Evolutionary conservation across 2,888 invertebrate genomes (phyloP), one percentile per base, ranked within the genome.

Genomic region (Perizoma flavofasciatum): DNA sequence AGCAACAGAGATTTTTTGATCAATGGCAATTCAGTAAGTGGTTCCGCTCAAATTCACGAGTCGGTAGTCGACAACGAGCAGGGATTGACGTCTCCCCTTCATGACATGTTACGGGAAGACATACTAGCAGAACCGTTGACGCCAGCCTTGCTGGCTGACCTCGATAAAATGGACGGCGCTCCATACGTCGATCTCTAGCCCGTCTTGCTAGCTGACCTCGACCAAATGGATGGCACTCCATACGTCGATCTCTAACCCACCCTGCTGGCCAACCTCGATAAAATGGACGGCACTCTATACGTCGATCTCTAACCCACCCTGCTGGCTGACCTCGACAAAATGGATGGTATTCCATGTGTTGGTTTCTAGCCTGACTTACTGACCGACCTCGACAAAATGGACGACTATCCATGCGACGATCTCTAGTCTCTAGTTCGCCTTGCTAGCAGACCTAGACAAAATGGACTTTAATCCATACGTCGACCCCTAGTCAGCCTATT

Each of bases 1-100:
- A 94, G 93, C 63, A 92, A 92, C 67, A 77, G 92, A 68, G 94
- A 94, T 77, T 94, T 93, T 69, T 86, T 94, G 5, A 94, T 94
- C 51, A 94, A 94, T 72, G 94, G 94, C 9, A 94, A 94, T 74
- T 94, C 94, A 34, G 83, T 87, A 61, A 86, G 86, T 66, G 85
- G 81, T 35, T 65, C 81, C 6, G 66, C 74, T 35, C 82, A 80
- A 66, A 69, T 88, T 11, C 81, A 80, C 58, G 82, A 79, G 44
- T 63, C 78, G 49, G 79, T 81, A n/a, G 85, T 83, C 53, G 89
- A 84, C 33, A 78, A 69, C 65, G 84, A 81, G 41, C 82, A 76
- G 63, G 80, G 73, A 5, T 69, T 89, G 68, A 70, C 82, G 32
- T 88, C 89, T 6, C 90, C 91, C 58, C 78, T 92, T 41, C 85